Percentiles rank a stretch among this genome's conserved stretches.
phyloP scores from a whole-genome alignment of 2,797 vertebrate species.

The Chromis chromis region DNA sequence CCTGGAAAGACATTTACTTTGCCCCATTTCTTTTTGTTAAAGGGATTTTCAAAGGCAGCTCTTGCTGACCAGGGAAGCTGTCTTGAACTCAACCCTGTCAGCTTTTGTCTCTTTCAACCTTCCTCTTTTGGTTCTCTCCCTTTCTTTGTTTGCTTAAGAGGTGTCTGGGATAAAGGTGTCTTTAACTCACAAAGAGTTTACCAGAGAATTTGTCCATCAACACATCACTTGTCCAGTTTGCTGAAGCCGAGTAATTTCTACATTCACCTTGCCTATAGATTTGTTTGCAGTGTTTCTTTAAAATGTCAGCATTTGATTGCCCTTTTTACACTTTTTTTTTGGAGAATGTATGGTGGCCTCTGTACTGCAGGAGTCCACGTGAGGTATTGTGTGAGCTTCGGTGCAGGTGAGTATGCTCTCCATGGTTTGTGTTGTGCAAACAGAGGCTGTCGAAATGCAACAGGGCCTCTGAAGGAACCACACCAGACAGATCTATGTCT shows the following conservation, averaged over 20 bases:
- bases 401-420: slow-evolving; percentile 66
- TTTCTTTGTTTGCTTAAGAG: slow-evolving; percentile 71
- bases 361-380: slow-evolving; percentile 11
- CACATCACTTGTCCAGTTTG: slow-evolving; percentile 43
- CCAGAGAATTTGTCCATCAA: slow-evolving; percentile 65
- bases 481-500: slow-evolving; percentile 71
- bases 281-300: slow-evolving; percentile 28
- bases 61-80: slow-evolving; percentile 66
- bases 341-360: slow-evolving; percentile 20
- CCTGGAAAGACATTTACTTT: slow-evolving; percentile 76
- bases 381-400: slow-evolving; percentile 36
- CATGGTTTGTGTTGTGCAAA: slow-evolving; percentile 75
- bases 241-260: slow-evolving; percentile 44
- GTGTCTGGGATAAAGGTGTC: slow-evolving; percentile 65
- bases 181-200: slow-evolving; percentile 60
- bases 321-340: slow-evolving; percentile 25
- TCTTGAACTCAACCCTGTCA: slow-evolving; percentile 61
- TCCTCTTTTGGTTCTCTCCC: slow-evolving; percentile 46
- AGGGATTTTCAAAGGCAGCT: slow-evolving; percentile 68
- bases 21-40: slow-evolving; percentile 64
- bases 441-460: slow-evolving; percentile 62
- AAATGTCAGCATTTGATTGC: slow-evolving; percentile 21
- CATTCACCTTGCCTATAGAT: slow-evolving; percentile 28
- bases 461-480: slow-evolving; percentile 63
- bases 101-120: slow-evolving; percentile 57